These are phyloP conservation scores for Idaea dimidiata DNA, from an alignment of 2,888 invertebrate genomes.

Conservation along the genomic window DNA sequence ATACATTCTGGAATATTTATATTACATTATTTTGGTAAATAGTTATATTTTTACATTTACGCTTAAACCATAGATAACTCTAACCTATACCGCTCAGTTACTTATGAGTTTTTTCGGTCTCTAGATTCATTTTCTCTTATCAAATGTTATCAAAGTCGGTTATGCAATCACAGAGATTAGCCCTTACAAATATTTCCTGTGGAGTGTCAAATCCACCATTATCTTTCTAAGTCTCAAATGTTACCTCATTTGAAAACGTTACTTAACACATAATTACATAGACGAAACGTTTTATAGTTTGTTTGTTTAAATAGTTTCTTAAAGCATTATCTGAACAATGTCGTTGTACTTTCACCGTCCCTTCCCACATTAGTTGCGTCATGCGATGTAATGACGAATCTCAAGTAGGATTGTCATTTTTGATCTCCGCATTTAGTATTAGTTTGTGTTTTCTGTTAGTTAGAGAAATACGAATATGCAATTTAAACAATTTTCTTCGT, in stretches of 20 bases:
- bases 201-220: neutral
- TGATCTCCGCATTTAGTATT: neutral
- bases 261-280: neutral
- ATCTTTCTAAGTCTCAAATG: neutral
- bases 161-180: neutral
- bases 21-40: neutral
- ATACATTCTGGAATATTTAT: neutral
- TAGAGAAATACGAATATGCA: neutral
- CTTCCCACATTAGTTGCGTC: conserved; percentile 51
- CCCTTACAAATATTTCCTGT: neutral
- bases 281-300: conserved; percentile 12
- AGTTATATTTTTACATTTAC: no score
- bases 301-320: conserved; percentile 6
- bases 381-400: conserved; percentile 25
- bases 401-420: conserved; percentile 16
- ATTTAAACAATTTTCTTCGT: neutral
- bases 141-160: neutral
- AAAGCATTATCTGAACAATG: conserved; percentile 36
- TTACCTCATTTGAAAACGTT: neutral
- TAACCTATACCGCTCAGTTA: no score
- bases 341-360: conserved; percentile 50
- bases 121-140: no score
- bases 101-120: no score
- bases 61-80: no score
- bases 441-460: neutral